A percentile compares a stretch with the other conserved stretches of the same genome.
Evolutionary conservation across 2,888 invertebrate species (phyloP).

Genomic region (Dynastes maya): DNA sequence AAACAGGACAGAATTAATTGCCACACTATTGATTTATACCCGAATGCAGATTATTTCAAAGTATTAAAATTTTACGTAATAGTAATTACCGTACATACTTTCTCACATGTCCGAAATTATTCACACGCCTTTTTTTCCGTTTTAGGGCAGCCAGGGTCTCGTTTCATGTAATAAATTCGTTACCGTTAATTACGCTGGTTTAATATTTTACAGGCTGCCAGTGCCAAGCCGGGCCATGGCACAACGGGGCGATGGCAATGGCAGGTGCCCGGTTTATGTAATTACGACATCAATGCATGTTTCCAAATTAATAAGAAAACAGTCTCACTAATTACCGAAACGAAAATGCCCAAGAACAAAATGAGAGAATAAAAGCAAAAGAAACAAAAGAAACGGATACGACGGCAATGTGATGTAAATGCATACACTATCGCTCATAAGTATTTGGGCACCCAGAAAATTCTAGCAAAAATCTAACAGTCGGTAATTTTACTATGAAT

Average conservation of each 20-base stretch:
- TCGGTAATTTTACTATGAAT: too few species aligned
- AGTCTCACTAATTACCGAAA: conserved; percentile 7
- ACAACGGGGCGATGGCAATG: not conserved
- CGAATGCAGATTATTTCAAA: too few species aligned
- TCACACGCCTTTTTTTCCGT: conserved; percentile 3
- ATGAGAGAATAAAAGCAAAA: not conserved
- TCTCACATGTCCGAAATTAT: not conserved
- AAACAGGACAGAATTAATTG: too few species aligned
- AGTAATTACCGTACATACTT: not conserved
- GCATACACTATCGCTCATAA: too few species aligned
- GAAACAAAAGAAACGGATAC: not conserved
- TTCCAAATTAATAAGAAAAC: conserved; percentile 17
- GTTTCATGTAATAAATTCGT: conserved; percentile 19
- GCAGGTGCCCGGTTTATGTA: not conserved
- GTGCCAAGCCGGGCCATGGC: not conserved
- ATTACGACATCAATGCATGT: conserved; percentile 10
- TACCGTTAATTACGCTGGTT: conserved; percentile 4
- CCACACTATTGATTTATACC: too few species aligned
- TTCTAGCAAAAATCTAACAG: too few species aligned
- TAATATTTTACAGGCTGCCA: conserved; percentile 6
- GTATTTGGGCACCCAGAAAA: too few species aligned
- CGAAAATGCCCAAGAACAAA: not conserved
- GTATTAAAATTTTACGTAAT: too few species aligned
- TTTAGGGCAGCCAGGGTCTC: not conserved
- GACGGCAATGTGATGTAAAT: not conserved